Conservation (phyloP, 2,113 vertebrate genomes). For the Carlito syrichta region DNA sequence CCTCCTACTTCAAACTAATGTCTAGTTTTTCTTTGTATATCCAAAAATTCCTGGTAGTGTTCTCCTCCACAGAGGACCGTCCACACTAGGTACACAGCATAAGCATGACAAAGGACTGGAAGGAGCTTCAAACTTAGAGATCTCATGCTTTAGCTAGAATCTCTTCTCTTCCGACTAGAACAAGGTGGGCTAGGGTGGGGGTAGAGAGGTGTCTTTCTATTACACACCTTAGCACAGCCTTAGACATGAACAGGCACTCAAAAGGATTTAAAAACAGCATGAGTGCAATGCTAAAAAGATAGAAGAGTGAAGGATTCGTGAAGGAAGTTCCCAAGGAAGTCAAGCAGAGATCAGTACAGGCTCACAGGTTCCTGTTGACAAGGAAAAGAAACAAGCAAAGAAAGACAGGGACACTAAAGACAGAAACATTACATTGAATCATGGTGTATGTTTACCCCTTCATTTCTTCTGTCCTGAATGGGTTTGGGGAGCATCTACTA, state of each 20-base stretch:
- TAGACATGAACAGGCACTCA: not conserved
- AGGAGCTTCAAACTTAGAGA: not conserved
- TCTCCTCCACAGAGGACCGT: not conserved
- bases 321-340: not conserved
- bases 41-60: not conserved
- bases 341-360: not conserved
- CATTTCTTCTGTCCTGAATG: not conserved
- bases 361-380: not conserved
- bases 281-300: not conserved
- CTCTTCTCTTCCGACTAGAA: not conserved
- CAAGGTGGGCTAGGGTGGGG: not conserved
- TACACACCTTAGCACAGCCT: not conserved
- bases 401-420: not conserved
- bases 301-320: not conserved
- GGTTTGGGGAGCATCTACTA: not conserved
- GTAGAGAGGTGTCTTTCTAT: not conserved
- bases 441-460: not conserved
- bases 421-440: not conserved
- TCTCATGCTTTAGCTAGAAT: not conserved
- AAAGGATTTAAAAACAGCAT: not conserved
- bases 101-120: not conserved
- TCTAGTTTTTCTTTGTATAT: not conserved
- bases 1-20: not conserved
- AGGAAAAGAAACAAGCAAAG: not conserved
- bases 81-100: accelerated